These are phyloP conservation scores for Calypte anna DNA, from an alignment of 2,113 vertebrate species.

Conservation along the genomic window DNA sequence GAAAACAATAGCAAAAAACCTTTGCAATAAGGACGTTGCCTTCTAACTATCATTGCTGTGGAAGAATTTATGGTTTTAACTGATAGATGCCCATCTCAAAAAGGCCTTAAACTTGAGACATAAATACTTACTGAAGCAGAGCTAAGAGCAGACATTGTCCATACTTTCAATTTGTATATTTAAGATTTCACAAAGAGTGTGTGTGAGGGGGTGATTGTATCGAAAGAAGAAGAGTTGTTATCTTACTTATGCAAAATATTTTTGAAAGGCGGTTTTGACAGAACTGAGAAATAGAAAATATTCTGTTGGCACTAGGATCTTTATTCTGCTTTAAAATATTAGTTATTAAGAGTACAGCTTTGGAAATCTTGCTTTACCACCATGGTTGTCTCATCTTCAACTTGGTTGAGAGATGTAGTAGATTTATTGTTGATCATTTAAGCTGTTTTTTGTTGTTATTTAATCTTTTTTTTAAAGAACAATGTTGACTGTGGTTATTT, in stretches of 20 bases:
- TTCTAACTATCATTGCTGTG: background rate
- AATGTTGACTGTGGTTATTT: background rate
- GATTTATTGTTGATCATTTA: slow-evolving; percentile 22
- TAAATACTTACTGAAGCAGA: background rate
- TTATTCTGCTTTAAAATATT: background rate
- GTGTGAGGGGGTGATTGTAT: background rate
- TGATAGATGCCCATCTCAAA: background rate
- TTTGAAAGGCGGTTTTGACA: background rate
- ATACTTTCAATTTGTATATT: background rate
- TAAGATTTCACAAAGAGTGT: background rate
- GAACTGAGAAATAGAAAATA: background rate
- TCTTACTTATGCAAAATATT: background rate
- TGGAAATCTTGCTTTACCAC: background rate
- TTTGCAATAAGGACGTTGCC: background rate
- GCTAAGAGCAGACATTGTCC: background rate
- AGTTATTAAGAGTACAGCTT: background rate
- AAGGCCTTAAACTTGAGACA: background rate
- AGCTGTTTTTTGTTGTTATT: background rate
- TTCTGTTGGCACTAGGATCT: background rate
- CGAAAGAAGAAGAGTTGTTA: background rate
- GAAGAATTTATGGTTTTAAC: background rate
- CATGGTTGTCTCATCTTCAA: background rate
- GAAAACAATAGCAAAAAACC: background rate
- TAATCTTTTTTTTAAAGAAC: background rate
- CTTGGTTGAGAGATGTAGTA: background rate